Evolutionary conservation across 2,113 vertebrate species (phyloP), one percentile per base, ranked within the genome.

Genomic region (Sigmodon hispidus): DNA sequence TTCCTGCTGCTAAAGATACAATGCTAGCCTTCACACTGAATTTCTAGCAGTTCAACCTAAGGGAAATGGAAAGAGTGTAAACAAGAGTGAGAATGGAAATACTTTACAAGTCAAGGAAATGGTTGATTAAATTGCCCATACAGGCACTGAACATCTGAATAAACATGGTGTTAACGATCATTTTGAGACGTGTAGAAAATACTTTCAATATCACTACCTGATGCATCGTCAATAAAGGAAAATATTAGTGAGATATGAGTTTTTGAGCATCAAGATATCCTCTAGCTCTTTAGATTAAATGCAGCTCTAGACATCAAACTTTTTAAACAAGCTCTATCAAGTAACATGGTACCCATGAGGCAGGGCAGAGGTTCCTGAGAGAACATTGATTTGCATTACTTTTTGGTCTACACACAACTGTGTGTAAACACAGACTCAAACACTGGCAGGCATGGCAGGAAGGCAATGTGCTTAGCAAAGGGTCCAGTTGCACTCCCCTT

Each of bases 21-120:
- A 90, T 90, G 87, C 97, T 94, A 48, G 89, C 48, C 16, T 96
- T 84, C n/a, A 81, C 96, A 88, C 94, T 96, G n/a, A 96, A 97
- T 93, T 96, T 87, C 90, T 89, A 61, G 72, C 83, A 96, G 26
- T 95, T 97, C 75, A 91, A 55, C 88, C 85, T 79, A 93, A 93
- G 79, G 90, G 97, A 97, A 93, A 48, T 91, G 97, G n/a, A 34
- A 93, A 36, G 48, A 50, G 57, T 55, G 10, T 97, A 97, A 97
- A 97, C 73, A 72, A 96, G 50, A n/a, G 19, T 36, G 4, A n/a
- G 3, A 17, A 55, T 55, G 43, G 92, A 98, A 98, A 97, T 76
- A 61, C n/a, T 80, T 96, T 95, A 65, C 5, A 97, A 97, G 90
- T 79, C 43, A 91, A 96, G 75, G 36, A 97, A 89, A 90, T 84